A percentile compares a stretch with the other conserved stretches of the same genome.
Conservation (phyloP, 2,113 vertebrate genomes). For the Martes martes region DNA sequence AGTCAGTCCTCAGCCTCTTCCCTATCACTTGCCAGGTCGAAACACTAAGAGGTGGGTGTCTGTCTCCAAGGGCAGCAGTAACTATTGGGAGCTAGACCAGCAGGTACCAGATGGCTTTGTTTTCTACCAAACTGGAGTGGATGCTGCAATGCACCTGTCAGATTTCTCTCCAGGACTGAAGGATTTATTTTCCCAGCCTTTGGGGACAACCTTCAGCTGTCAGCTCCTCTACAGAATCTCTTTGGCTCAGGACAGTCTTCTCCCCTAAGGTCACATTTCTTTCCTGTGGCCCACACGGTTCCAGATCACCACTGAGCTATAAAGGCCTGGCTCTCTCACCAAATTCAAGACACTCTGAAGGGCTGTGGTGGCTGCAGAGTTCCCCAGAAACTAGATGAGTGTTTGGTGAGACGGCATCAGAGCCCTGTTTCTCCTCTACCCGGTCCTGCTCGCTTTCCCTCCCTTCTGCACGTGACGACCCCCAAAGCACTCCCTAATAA, state of each 20-base stretch:
- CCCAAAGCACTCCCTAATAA: neutral
- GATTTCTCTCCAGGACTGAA: neutral
- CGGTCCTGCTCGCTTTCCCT: neutral
- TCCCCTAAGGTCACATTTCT: neutral
- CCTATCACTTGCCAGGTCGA: neutral
- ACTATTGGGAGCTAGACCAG: neutral
- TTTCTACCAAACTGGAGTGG: neutral
- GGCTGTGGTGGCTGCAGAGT: neutral
- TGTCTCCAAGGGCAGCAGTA: neutral
- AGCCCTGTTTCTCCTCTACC: neutral
- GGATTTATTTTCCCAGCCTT: neutral
- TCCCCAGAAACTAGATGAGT: neutral
- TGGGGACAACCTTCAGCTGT: neutral
- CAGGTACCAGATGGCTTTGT: neutral
- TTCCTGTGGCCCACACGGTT: neutral
- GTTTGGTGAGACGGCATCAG: neutral
- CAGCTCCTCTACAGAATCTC: neutral
- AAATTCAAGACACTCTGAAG: neutral
- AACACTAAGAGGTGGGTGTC: neutral
- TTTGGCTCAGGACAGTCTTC: neutral
- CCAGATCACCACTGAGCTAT: neutral
- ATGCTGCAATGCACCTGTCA: neutral
- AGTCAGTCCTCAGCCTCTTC: too few relatives aligned
- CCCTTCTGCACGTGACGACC: accelerated
- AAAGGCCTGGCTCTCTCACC: too few relatives aligned